Base-by-base conservation (phyloP, 2,113 vertebrate species). In the Chionomys nivalis region DNA sequence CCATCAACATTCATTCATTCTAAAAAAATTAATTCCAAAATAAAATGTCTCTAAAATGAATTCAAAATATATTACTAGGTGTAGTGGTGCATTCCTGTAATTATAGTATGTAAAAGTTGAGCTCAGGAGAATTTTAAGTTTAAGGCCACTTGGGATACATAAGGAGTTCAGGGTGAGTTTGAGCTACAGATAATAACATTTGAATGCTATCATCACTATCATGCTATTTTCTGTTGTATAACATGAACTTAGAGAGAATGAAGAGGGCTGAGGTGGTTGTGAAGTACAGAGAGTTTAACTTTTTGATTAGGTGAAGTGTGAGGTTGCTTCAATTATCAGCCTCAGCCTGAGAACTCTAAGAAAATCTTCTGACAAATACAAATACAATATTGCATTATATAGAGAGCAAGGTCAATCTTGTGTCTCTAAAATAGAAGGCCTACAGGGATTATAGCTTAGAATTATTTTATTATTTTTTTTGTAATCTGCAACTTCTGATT, bases 11-110 rank as follows among this genome's bases (percentile, higher is more conserved):
- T 55, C 3, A 63, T 78, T 66, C 61, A 83, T 49, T 55, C 33
- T 14, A 73, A 77, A 28, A 55, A 31, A 28, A 83, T 61, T 58
- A 61, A 68, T 39, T 52, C 1, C 47, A n/a, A 58, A 26, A 75
- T 55, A 85, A 49, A 61, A 77, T 44, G 13, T 11, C 42, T 72
- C 39, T 49, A 52, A 33, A 86, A 86, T 1, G 6, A 65, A 13
- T 49, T n/a, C 1, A 42, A 33, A 55, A 55, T 33, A 1, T 19
- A 63, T 31, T 72, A 33, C 7, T 66, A 8, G 9, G 33, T 19
- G 3, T 17, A 6, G 33, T 49, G 44, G 2, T 44, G 0, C 4
- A 78, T 33, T 3, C 0, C 4, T 61, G 31, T 24, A 76, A n/a
- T 36, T 39, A 12, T 28, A 23, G 24, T 5, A 61, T 10, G 1